Evolutionary conservation across 2,113 vertebrate genomes (phyloP), one percentile per base, ranked within the genome.

Genomic region (Hypanus sabinus): DNA sequence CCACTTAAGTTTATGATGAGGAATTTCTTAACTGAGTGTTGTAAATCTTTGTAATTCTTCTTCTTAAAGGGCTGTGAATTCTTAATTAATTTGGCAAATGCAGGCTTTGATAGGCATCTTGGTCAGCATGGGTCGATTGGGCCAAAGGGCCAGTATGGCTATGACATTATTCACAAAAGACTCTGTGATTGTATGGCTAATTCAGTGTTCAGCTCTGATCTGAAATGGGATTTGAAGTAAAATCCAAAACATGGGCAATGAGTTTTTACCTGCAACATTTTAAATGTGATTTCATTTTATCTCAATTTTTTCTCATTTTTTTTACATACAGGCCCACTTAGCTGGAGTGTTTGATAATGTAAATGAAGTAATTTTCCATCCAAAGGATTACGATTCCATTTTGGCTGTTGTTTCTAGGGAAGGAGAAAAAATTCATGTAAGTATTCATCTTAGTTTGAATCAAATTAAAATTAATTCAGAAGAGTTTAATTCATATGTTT

Each of bases 331-430:
- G 98, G 95, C 97, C 0, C 98, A 98, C 95, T 97, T 98, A 16
- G 97, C 96, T 94, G 97, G 97, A 30, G 95, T 98, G 88, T 98
- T 98, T 94, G 98, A 98, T 96, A 98, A 98, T 94, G 97, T 98
- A 94, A 98, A 97, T 57, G 97, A 97, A 95, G 98, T 95, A 3
- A 96, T 96, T 8, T 98, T 98, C 95, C 97, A 98, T 33, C 0
- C 94, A 10, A 97, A 97, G 95, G 97, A 97, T 60, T 98, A 98
- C 3, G 97, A 98, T 96, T 96, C 95, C 55, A 98, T 98, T 11
- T 24, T 97, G 95, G 95, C 96, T 38, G 97, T 98, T 65, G 88
- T 97, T 95, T 98, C 98, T 94, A 97, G 98, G 96, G 98, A 98
- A 96, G 97, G 97, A 96, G 98, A 98, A 95, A 97, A 96, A 96